Evolutionary conservation across 2,888 invertebrate species (phyloP).

Genomic region (Scelioninae gen. 1): DNA sequence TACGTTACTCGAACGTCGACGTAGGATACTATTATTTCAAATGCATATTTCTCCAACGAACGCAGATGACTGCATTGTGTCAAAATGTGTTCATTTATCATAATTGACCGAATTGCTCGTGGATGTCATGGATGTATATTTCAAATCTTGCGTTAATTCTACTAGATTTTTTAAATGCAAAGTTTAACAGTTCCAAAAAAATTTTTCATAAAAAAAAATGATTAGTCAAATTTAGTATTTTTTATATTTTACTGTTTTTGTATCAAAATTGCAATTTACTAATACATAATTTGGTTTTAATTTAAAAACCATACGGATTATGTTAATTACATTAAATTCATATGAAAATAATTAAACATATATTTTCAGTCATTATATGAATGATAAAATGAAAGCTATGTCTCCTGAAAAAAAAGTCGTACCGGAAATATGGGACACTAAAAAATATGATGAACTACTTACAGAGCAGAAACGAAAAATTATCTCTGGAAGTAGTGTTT

Average conservation of each 20-base stretch:
- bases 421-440: neutral
- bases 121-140: neutral
- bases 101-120: constrained; percentile 39
- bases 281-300: too few species aligned
- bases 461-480: neutral
- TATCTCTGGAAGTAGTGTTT: neutral
- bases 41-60: constrained; percentile 36
- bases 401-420: neutral
- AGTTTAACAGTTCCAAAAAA: too few species aligned
- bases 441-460: neutral
- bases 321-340: too few species aligned
- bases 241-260: too few species aligned
- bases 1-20: constrained; percentile 39
- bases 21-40: constrained; percentile 34
- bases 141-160: neutral
- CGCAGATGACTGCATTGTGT: constrained; percentile 36
- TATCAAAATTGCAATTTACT: too few species aligned
- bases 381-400: neutral
- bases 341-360: too few species aligned
- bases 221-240: too few species aligned
- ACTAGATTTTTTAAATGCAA: too few species aligned
- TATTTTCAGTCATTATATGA: neutral
- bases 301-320: too few species aligned
- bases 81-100: constrained; percentile 40
- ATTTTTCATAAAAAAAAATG: too few species aligned